Evolutionary conservation across 64 coral and sea anemone species (phyloP), one percentile per base, ranked within the genome.

Genomic region (Dendronephthya gigantea): DNA sequence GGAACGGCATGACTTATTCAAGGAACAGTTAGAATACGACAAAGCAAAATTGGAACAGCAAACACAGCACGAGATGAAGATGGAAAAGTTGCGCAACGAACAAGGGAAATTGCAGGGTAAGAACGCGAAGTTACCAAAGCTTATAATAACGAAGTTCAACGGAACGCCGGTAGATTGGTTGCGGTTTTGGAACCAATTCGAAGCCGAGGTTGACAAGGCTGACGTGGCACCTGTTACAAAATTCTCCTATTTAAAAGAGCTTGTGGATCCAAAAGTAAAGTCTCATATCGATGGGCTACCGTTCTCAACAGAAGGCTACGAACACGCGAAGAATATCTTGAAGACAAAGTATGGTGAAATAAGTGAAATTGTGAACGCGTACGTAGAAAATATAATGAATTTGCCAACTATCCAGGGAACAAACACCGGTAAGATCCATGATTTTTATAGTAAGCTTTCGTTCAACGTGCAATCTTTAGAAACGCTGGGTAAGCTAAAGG

Each of bases 1-100:
- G 28, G 65, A 58, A 49, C 49, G 87, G 8, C 58, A 83, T 31
- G 29, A 49, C 19, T 28, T 43, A 15, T 76, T 83, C 12, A 68
- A 90, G 72, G 39, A 87, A 68, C 52, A 85, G 85, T 34, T 90
- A 51, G 83, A 90, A 45, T 82, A 68, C 37, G 82, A 90, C 31
- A 86, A 82, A 31, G 84, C 69, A 29, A 37, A 82, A 86, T 34
- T 82, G 23, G 83, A 82, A 56, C 17, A 8, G 48, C 31, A 85
- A 31, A 40, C 34, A 40, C 84, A 92, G 82, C 17, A 74, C 1
- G 9, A 69, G n/a, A 48, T 84, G 40, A 39, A 84, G 47, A 69
- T 84, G 27, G 74, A 92, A 66, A 32, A 16, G 34, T 72, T 58
- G 9, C 59, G 70, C 51, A 68, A 35, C 30, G 82, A n/a, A 17